These are phyloP conservation scores for Setophaga kirtlandii DNA, from an alignment of 2,113 vertebrate species.

Conservation along the genomic window DNA sequence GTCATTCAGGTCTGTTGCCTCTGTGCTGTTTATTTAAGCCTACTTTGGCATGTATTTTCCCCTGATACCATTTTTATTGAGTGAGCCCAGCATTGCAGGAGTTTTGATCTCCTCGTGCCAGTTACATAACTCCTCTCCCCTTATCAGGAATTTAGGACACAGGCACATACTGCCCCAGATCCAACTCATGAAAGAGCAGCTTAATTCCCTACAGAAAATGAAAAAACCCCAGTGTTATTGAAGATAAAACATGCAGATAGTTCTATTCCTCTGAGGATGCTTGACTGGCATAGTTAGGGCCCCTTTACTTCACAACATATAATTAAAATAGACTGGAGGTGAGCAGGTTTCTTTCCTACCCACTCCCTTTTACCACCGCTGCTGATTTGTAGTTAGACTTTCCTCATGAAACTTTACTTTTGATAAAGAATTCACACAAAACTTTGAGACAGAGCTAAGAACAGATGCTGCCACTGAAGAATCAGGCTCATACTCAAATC, in stretches of 20 bases:
- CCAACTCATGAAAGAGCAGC: background rate
- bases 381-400: background rate
- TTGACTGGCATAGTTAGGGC: background rate
- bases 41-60: background rate
- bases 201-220: background rate
- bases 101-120: background rate
- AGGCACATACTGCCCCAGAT: background rate
- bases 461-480: background rate
- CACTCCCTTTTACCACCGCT: background rate
- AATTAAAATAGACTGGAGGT: background rate
- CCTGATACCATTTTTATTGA: background rate
- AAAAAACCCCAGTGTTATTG: accelerated
- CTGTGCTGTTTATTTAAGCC: constrained; percentile 5
- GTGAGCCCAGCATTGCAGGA: background rate
- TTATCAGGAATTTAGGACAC: background rate
- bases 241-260: background rate
- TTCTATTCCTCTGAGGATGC: background rate
- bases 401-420: background rate
- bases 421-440: background rate
- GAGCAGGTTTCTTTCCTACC: background rate
- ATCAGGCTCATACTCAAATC: background rate
- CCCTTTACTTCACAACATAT: background rate
- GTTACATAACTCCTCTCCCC: background rate
- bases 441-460: background rate
- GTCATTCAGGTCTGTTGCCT: background rate